A percentile compares a stretch with the other conserved stretches of the same genome.
phyloP scores from a whole-genome alignment of 2,888 invertebrate species.

The Diarsia brunnea region DNA sequence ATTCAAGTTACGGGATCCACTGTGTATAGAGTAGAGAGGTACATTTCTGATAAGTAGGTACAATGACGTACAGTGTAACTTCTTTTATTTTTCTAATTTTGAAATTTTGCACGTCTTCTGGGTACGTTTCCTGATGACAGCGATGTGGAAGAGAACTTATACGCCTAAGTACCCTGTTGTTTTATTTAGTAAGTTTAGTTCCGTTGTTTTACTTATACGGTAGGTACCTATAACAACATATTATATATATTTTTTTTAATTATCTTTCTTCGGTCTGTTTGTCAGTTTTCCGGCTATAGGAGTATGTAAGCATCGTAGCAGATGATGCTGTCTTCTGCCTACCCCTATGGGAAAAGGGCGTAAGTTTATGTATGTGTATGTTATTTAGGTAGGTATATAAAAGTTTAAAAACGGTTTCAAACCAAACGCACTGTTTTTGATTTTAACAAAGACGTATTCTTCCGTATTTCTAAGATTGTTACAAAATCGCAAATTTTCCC shows the following conservation, averaged over 20 bases:
- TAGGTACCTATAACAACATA: no score
- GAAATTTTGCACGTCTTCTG: background rate
- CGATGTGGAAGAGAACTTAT: no score
- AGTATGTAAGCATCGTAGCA: background rate
- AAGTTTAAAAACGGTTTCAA: background rate
- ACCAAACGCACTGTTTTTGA: background rate
- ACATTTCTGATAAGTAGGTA: background rate
- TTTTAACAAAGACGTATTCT: background rate
- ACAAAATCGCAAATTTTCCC: background rate
- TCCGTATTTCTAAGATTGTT: slow-evolving; percentile 3
- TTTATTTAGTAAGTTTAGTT: no score
- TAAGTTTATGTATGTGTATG: background rate
- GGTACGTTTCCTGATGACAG: no score
- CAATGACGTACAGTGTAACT: background rate
- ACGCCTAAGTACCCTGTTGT: no score
- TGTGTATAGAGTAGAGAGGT: background rate
- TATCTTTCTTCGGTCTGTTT: no score
- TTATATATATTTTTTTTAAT: no score
- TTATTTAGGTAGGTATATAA: background rate
- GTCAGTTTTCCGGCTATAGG: background rate
- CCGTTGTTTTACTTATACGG: no score
- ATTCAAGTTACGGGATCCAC: slow-evolving; percentile 63
- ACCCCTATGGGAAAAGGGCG: background rate
- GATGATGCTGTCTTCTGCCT: background rate
- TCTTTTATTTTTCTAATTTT: background rate